Evolutionary conservation across 64 coral and sea anemone genomes (phyloP), one percentile per base, ranked within the genome.

Genomic region (Stylophora pistillata): DNA sequence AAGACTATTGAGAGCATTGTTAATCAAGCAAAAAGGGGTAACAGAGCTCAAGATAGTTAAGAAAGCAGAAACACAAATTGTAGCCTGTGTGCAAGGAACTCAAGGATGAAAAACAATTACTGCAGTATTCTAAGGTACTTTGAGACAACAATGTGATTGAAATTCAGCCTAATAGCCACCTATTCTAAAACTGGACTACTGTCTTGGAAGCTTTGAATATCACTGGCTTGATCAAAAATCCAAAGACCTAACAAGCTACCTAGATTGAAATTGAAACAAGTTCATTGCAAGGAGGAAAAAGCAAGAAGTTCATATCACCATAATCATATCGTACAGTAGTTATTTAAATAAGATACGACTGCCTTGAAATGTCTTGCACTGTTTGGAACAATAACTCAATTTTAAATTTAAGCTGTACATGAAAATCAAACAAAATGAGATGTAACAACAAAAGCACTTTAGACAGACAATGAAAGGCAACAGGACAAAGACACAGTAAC

Each of bases 401-500:
- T 82, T 68, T 37, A 47, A 16, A 6, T 47, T 21, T 69, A 1
- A 53, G 60, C 80, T 69, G 10, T 70, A 26, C 23, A 69, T 15
- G 21, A 53, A 47, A 84, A 70, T 65, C 23, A 84, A 70, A 64
- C 53, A 54, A 53, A 84, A 7, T 61, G 69, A 70, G 53, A 63
- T 69, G 30, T 25, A 69, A 68, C 23, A 11, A 82, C 62, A 65
- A 65, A 25, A 25, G 9, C 58, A 41, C 23, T 34, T 28, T 17
- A 66, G 18, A 82, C 23, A 68, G 21, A 68, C 37, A 25, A 84
- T 10, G 14, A 37, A 10, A 59, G 17, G 18, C 30, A 76, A 76
- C 37, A 53, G 47, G 59, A 84, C 80, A 84, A 84, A 84, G 80
- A 69, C 10, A 82, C 56, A 53, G 32, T 54, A 84, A 84, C 61